Conservation (phyloP, 2,797 vertebrate species). For the Trachops cirrhosus region DNA sequence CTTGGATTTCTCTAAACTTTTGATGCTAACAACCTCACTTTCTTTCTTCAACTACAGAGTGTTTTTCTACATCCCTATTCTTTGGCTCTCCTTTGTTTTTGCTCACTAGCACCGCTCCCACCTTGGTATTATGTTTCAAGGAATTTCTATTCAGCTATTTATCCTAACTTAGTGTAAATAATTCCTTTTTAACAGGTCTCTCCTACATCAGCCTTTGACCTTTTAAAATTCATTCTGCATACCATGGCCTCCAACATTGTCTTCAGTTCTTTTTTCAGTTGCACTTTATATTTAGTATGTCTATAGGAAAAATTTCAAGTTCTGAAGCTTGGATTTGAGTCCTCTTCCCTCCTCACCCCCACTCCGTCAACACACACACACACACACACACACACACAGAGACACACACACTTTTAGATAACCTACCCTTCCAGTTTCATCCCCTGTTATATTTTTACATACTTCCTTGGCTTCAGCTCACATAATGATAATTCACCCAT, state of each 20-base stretch:
- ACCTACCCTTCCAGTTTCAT: background rate
- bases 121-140: background rate
- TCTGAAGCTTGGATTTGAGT: conserved; percentile 6
- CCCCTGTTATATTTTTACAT: background rate
- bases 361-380: background rate
- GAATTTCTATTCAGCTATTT: background rate
- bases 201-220: background rate
- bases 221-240: background rate
- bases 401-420: background rate
- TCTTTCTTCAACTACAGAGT: background rate
- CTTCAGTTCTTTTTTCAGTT: background rate
- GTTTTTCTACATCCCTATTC: background rate
- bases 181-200: background rate
- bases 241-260: background rate
- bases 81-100: background rate
- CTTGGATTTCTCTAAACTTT: background rate
- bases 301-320: conserved; percentile 9
- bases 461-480: background rate
- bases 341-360: background rate
- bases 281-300: background rate
- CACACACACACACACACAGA: no score
- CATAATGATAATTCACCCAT: background rate
- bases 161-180: background rate
- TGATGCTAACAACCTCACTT: background rate
- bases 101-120: background rate